phyloP scores from a whole-genome alignment of 2,888 invertebrate genomes.

The Catocala sponsa region DNA sequence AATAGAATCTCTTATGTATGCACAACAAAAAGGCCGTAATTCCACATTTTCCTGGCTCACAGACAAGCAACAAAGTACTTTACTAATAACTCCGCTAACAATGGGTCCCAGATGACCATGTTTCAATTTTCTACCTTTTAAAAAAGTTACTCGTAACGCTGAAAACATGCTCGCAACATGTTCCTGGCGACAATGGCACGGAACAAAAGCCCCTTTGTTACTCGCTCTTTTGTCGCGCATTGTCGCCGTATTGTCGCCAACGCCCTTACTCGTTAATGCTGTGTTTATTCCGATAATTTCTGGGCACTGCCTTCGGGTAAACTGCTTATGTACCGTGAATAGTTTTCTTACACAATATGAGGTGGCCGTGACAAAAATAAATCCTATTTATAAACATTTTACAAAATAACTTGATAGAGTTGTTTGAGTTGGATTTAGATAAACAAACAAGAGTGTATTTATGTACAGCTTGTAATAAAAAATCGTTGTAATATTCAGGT shows the following conservation, averaged over 20 bases:
- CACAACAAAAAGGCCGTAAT: background rate
- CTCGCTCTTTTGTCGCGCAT: slow-evolving; percentile 50
- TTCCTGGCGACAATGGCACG: slow-evolving; percentile 56
- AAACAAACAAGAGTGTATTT: too few species aligned
- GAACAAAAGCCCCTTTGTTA: slow-evolving; percentile 63
- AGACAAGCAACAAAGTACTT: slow-evolving; percentile 17
- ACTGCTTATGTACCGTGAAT: slow-evolving; percentile 5
- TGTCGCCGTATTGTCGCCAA: slow-evolving; percentile 41
- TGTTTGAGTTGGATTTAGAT: too few species aligned
- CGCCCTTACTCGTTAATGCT: slow-evolving; percentile 25
- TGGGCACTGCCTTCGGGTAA: slow-evolving; percentile 3
- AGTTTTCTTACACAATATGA: background rate
- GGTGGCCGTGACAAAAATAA: background rate
- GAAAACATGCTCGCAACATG: slow-evolving; percentile 54
- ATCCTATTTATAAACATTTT: too few species aligned
- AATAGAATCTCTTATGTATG: background rate
- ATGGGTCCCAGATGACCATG: slow-evolving; percentile 31
- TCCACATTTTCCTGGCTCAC: background rate
- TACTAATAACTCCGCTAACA: slow-evolving; percentile 32
- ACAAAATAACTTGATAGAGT: too few species aligned
- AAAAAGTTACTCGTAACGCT: slow-evolving; percentile 46
- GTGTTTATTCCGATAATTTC: slow-evolving; percentile 45
- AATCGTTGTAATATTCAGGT: too few species aligned
- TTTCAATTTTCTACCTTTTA: slow-evolving; percentile 50
- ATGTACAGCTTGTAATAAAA: too few species aligned